These are phyloP conservation scores for Sarcophaga rosellei DNA, from an alignment of 2,888 invertebrate genomes.

Conservation along the genomic window DNA sequence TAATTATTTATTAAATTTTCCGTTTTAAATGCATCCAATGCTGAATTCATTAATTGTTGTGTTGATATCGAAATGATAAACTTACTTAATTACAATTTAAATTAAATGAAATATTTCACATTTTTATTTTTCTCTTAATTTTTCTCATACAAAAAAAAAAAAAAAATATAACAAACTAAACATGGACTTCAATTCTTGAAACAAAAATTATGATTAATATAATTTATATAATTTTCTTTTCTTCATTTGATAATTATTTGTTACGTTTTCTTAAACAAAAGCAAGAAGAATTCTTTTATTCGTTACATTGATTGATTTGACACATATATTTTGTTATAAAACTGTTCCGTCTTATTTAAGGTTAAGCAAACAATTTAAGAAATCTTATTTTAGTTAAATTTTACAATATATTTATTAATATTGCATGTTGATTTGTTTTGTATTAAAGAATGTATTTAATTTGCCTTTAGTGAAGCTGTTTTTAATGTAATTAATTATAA, in stretches of 20 bases:
- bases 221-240: constrained; percentile 1
- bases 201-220: constrained; percentile 3
- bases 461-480: constrained; percentile 50
- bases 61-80: constrained; percentile 1
- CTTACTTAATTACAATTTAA: neutral
- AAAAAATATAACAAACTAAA: constrained; percentile 42
- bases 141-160: constrained; percentile 21
- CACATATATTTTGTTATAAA: neutral
- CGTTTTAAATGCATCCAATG: constrained; percentile 51
- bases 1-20: neutral
- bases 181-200: constrained; percentile 46
- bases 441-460: constrained; percentile 41
- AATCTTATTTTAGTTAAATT: constrained; percentile 21
- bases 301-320: constrained; percentile 73
- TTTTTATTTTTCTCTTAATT: constrained; percentile 49
- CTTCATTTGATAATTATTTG: neutral
- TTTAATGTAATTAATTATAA: constrained; percentile 49
- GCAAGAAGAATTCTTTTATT: constrained; percentile 79
- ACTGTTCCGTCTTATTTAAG: neutral
- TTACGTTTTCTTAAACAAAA: constrained; percentile 44
- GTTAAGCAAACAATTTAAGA: constrained; percentile 8
- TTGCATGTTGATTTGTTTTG: constrained; percentile 46
- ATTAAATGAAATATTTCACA: constrained; percentile 27
- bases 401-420: neutral
- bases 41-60: constrained; percentile 46